Base-by-base conservation (phyloP, 2,888 invertebrate species). In the Caenorhabditis imperialis region DNA sequence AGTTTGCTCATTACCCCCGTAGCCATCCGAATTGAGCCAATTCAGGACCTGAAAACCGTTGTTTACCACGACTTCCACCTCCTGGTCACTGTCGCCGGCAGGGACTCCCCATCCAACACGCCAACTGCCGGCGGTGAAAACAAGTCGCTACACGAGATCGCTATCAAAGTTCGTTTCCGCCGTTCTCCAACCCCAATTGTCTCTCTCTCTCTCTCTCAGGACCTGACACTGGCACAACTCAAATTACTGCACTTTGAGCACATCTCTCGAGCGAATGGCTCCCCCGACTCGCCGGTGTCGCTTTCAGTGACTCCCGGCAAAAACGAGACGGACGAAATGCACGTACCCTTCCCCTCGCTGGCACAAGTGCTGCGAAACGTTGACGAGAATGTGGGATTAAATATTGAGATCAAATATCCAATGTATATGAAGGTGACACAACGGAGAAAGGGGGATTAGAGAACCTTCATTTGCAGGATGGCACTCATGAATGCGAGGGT, bases 11-110 rank as follows among this genome's bases (percentile, higher is more conserved):
- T n/a, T n/a, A n/a, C n/a, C n/a, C n/a, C n/a, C n/a, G n/a, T n/a
- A n/a, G n/a, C n/a, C n/a, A n/a, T n/a, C n/a, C n/a, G n/a, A n/a
- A 30, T 23, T 20, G 4, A 10, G 18, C 30, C 16, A 5, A 53
- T 73, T 38, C 54, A 80, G 90, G 99, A 99, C 90, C 33, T 77
- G 33, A 65, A 77, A 33, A 88, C 89, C 10, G 94, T 99, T 67
- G 93, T 99, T 81, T 96, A 96, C 90, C 99, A 99, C 89, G 99
- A 99, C 89, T 98, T 94, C 90, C 92, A 94, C 90, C 94, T 97
- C 44, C 93, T 94, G 88, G 94, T 98, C 40, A 80, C 82, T 37
- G 87, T 87, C 35, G 81, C 86, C 14, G 82, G 84, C 18, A 65
- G 86, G 12, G 65, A 75, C 22, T 71, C 70, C 16, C 75, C 75